Evolutionary conservation across 92 coral and sea anemone species (phyloP), one percentile per base, ranked within the genome.

Genomic region (Phenganax marumi): DNA sequence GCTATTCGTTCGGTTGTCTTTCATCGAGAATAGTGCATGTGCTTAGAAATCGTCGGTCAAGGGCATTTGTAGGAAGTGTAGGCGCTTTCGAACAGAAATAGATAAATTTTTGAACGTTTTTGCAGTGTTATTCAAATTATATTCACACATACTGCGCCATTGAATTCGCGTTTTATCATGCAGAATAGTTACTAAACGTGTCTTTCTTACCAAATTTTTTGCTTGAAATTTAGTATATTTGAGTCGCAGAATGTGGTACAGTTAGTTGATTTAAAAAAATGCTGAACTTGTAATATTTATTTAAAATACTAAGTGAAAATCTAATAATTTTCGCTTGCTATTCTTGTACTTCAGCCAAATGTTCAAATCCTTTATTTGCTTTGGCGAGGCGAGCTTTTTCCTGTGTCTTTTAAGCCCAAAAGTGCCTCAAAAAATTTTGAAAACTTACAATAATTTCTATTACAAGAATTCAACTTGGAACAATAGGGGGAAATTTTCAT

Each of bases 401-500:
- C 43, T n/a, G 68, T 39, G 68, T 62, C 18, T 8, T 62, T 23
- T 26, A 62, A 62, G 68, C 3, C 26, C 72, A 19, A 33, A 33
- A 23, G 49, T 12, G 43, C 72, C 65, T 3, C 33, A 25, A 66
- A 66, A 25, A 25, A 3, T 25, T 66, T 23, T 8, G n/a, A 3
- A 66, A 66, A 66, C 50, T 23, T 66, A 4, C 50, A 18, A 3
- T 66, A 18, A 25, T 66, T 66, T 66, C 43, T 49, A 33, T 66
- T 16, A 66, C 26, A 66, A 66, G 72, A 66, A 66, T 66, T 66
- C 72, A 52, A 12, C 4, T 23, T 63, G 47, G 83, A 78, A 78
- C 83, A 78, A 78, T 78, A 21, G 73, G 73, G 39, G 33, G 26
- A 68, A 56, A 78, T 26, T 60, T 14, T 52, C 43, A 78, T 78